phyloP scores from a whole-genome alignment of 2,797 vertebrate genomes.

The Columba guinea region DNA sequence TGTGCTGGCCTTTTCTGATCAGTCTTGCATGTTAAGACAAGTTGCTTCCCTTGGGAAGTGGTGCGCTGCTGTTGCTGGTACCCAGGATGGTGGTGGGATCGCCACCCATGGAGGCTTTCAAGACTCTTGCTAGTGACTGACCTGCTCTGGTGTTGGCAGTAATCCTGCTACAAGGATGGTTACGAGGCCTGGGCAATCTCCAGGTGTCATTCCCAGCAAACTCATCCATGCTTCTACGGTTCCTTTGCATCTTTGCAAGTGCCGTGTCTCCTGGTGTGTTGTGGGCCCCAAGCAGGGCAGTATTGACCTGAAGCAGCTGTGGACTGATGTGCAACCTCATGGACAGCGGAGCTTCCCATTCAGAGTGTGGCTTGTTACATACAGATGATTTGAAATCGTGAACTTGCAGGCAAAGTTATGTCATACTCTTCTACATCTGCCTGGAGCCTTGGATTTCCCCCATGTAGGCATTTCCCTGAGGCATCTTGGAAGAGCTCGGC shows the following conservation, averaged over 20 bases:
- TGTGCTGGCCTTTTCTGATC: not conserved
- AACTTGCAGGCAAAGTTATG: not conserved
- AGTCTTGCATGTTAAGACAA: rapidly evolving
- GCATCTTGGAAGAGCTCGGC: not conserved
- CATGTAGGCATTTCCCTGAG: not conserved
- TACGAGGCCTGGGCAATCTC: not conserved
- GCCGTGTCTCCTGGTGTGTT: not conserved
- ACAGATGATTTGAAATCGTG: not conserved
- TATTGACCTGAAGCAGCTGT: not conserved
- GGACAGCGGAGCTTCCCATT: rapidly evolving
- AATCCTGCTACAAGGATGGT: not conserved
- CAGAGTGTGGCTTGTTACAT: not conserved
- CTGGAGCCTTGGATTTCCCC: not conserved
- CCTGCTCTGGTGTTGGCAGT: not conserved
- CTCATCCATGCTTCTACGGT: rapidly evolving
- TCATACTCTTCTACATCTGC: rapidly evolving
- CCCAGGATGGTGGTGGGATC: not conserved
- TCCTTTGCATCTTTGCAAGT: not conserved
- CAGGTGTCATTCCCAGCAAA: not conserved
- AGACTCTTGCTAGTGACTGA: not conserved
- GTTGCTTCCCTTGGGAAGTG: not conserved
- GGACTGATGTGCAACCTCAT: rapidly evolving
- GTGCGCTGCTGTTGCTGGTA: not conserved
- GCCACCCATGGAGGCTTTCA: not conserved
- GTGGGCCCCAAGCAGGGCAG: not conserved